Conservation (phyloP, 2,797 vertebrate genomes). For the Geotrypetes seraphini region DNA sequence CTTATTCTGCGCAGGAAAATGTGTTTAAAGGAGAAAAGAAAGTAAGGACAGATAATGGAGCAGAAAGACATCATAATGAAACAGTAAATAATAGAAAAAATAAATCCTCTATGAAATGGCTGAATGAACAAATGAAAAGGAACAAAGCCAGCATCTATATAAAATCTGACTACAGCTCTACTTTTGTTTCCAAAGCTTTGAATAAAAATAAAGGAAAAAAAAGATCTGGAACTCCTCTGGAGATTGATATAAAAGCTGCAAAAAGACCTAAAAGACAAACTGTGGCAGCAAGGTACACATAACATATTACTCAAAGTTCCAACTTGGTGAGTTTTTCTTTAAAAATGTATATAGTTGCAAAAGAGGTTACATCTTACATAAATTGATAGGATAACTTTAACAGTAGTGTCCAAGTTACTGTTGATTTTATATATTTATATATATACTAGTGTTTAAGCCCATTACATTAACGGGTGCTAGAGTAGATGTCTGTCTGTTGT, state of each 20-base stretch:
- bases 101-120: slow-evolving; percentile 28
- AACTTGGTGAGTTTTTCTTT: slow-evolving; percentile 72
- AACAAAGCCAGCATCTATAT: slow-evolving; percentile 33
- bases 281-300: slow-evolving; percentile 55
- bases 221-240: slow-evolving; percentile 50
- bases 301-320: slow-evolving; percentile 73
- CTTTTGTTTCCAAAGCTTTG: slow-evolving; percentile 38
- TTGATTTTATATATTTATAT: too few species aligned
- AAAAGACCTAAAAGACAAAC: slow-evolving; percentile 54
- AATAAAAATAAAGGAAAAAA: slow-evolving; percentile 56
- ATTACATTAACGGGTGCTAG: too few species aligned
- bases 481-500: too few species aligned
- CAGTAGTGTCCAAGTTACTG: too few species aligned
- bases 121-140: slow-evolving; percentile 24
- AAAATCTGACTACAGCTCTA: slow-evolving; percentile 29
- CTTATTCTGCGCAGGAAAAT: slow-evolving; percentile 38
- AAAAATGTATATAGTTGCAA: neutral
- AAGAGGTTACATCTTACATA: too few species aligned
- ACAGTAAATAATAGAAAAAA: slow-evolving; percentile 4
- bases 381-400: too few species aligned
- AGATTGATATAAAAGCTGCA: slow-evolving; percentile 34
- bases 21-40: slow-evolving; percentile 26
- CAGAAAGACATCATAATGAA: neutral
- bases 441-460: too few species aligned
- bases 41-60: slow-evolving; percentile 28